Conservation (phyloP, 2,797 vertebrate genomes). For the Phalanger gymnotis region DNA sequence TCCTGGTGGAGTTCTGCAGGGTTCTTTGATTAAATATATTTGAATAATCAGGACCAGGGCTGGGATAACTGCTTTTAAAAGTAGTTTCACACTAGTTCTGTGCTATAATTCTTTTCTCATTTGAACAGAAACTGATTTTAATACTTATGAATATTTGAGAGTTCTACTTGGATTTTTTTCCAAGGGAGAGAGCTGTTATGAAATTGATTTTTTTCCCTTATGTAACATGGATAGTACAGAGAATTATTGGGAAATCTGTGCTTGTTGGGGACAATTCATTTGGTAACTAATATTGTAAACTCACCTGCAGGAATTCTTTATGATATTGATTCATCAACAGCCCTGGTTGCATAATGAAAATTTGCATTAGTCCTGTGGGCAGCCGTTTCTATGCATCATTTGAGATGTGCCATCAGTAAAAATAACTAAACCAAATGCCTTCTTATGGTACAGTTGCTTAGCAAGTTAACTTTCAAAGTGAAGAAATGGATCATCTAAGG, state of each 20-base stretch:
- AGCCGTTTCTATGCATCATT: not conserved
- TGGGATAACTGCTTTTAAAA: conserved; percentile 66
- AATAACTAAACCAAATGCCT: not conserved
- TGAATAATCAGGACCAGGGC: conserved; percentile 57
- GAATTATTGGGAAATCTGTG: not conserved
- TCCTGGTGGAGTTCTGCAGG: conserved; percentile 1
- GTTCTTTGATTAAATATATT: conserved; percentile 50
- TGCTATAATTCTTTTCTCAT: conserved; percentile 66
- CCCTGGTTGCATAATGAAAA: not conserved
- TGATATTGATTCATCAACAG: not conserved
- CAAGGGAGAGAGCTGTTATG: conserved; percentile 23
- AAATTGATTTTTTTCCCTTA: conserved; percentile 20
- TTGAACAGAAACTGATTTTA: conserved; percentile 63
- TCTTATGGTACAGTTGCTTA: not conserved
- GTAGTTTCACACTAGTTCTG: conserved; percentile 53
- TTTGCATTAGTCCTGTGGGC: not conserved
- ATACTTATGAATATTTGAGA: conserved; percentile 68
- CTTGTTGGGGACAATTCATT: conserved; percentile 29
- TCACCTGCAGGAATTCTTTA: not conserved
- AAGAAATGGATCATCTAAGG: not conserved
- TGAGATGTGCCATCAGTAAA: not conserved
- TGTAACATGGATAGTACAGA: not conserved
- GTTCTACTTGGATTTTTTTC: conserved; percentile 35
- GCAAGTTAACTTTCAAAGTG: not conserved
- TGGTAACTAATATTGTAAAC: not conserved